A percentile compares a stretch with the other conserved stretches of the same genome.
Conservation (phyloP, 1,140 invertebrate species). For the Ptiloglossa arizonensis region DNA sequence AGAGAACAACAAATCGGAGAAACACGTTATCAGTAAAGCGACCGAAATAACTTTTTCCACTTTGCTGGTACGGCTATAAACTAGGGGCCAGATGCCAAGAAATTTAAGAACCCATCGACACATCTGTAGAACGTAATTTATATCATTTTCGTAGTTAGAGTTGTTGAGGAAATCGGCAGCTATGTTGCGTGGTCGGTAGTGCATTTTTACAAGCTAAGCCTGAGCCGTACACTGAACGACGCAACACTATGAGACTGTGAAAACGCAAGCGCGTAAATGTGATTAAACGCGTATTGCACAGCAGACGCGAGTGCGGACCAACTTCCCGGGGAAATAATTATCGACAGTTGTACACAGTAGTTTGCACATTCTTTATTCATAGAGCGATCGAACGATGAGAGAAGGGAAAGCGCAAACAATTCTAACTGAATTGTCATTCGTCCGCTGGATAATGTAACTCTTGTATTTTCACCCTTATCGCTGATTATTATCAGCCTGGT, state of each 20-base stretch:
- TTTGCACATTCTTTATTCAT: too few relatives aligned
- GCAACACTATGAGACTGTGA: neutral
- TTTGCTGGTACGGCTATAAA: neutral
- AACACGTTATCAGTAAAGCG: neutral
- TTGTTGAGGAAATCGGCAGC: neutral
- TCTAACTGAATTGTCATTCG: too few relatives aligned
- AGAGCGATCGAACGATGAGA: too few relatives aligned
- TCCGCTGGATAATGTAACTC: too few relatives aligned
- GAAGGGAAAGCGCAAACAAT: too few relatives aligned
- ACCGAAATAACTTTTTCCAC: slow-evolving; percentile 1
- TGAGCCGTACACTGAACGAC: neutral
- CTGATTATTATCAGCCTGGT: too few relatives aligned
- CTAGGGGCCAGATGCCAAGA: slow-evolving; percentile 60
- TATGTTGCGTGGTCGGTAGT: neutral
- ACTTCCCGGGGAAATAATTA: too few relatives aligned
- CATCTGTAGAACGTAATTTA: slow-evolving; percentile 45
- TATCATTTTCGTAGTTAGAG: slow-evolving; percentile 20
- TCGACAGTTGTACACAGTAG: too few relatives aligned
- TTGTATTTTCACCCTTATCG: too few relatives aligned
- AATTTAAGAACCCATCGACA: slow-evolving; percentile 56
- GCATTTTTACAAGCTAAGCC: neutral
- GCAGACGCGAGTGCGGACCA: too few relatives aligned
- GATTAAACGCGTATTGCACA: too few relatives aligned
- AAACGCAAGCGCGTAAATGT: slow-evolving; percentile 19
- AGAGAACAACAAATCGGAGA: slow-evolving; percentile 16